Base-by-base conservation (phyloP, 2,113 vertebrate species). In the Phalacrocorax brasilianus region DNA sequence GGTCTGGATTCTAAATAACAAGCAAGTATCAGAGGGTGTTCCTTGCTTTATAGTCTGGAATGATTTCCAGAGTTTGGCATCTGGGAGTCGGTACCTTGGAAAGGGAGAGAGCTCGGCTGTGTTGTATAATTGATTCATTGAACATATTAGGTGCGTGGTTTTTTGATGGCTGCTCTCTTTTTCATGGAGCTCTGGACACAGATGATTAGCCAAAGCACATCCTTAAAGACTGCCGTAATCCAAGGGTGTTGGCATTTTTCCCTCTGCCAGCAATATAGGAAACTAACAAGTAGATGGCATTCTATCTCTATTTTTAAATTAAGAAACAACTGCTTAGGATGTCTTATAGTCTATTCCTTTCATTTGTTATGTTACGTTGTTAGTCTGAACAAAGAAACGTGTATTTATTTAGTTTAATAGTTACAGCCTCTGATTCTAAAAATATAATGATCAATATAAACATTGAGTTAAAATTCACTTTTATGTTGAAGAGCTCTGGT, bases 281-380 rank as follows among this genome's bases (percentile, higher is more conserved):
- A 97, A 89, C 71, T 97, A 98, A 75, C 97, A 98, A 98, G 97
- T 98, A 98, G 98, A 96, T 98, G 98, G 97, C 98, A 98, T 98
- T 98, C 94, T 96, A 96, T 89, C 94, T 97, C 97, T 97, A 88
- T 96, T 95, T 91, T 97, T 97, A 97, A 97, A 52, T 74, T 44
- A 73, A 81, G 91, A 38, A 86, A 17, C 21, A 70, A 65, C 53
- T 72, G 42, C 28, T 93, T 89, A 68, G 77, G 63, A 81, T 96
- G 87, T 38, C 73, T 71, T 47, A 66, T 72, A 89, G 89, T 55
- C 30, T 61, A 4, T 85, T 62, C 23, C 75, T 84, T 91, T 75
- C 35, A 70, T 67, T 91, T 91, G 33, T 45, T 70, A 28, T 45
- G 56, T 45, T 77, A 65, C 62, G 44, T 38, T 90, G 14, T 71